These are phyloP conservation scores for Gymnodraco acuticeps DNA, from an alignment of 2,797 vertebrate genomes.

Conservation along the genomic window DNA sequence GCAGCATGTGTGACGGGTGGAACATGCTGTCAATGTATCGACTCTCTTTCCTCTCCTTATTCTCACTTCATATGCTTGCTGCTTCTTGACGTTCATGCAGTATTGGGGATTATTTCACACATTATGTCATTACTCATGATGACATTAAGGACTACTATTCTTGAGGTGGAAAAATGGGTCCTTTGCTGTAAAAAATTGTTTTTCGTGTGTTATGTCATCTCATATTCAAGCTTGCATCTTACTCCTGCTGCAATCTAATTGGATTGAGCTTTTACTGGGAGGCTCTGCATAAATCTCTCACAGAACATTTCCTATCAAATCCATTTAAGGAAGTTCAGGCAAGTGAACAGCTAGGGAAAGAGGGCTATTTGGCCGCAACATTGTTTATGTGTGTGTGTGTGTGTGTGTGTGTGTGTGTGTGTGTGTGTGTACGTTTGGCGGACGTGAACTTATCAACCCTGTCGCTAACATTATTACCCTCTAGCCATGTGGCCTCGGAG, in stretches of 20 bases:
- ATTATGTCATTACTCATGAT: no score
- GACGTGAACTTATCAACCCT: slow-evolving; percentile 74
- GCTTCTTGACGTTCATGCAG: slow-evolving; percentile 26
- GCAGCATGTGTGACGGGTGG: slow-evolving; percentile 24
- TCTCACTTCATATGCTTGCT: slow-evolving; percentile 4
- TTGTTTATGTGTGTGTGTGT: slow-evolving; percentile 36
- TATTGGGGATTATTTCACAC: slow-evolving; percentile 13
- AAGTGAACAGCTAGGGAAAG: slow-evolving; percentile 53
- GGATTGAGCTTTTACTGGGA: slow-evolving; percentile 55
- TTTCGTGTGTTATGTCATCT: slow-evolving; percentile 8
- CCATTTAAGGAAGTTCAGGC: slow-evolving; percentile 64
- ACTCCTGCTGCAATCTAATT: slow-evolving; percentile 36
- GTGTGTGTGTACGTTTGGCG: slow-evolving; percentile 43
- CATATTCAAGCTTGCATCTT: slow-evolving; percentile 24
- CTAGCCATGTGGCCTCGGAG: slow-evolving; percentile 71
- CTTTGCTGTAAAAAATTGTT: not conserved
- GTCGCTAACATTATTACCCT: slow-evolving; percentile 72
- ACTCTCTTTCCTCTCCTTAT: slow-evolving; percentile 19
- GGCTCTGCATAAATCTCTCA: slow-evolving; percentile 54
- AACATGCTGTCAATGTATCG: slow-evolving; percentile 32
- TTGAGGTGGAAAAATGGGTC: slow-evolving; percentile 13
- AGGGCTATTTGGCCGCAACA: slow-evolving; percentile 51
- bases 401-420: no score
- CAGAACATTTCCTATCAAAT: slow-evolving; percentile 71
- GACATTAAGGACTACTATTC: not conserved